Conservation (phyloP, 2,888 invertebrate genomes). For the Sinhomidia bicolor region DNA sequence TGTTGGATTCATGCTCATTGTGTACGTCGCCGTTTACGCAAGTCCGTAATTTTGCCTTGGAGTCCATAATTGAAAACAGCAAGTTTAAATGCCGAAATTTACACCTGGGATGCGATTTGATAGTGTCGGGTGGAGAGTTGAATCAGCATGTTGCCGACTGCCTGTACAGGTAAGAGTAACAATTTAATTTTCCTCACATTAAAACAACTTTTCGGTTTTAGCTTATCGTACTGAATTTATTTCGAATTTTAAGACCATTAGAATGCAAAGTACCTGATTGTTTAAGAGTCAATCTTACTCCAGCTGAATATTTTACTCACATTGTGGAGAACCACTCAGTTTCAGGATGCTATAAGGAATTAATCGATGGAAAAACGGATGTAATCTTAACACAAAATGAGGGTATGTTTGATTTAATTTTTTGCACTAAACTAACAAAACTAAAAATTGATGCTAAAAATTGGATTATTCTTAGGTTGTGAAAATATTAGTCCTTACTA, state of each 20-base stretch:
- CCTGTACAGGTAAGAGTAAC: slow-evolving; percentile 57
- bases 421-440: no score
- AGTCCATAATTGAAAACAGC: slow-evolving; percentile 64
- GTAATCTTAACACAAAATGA: slow-evolving; percentile 34
- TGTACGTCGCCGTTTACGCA: slow-evolving; percentile 63
- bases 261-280: slow-evolving; percentile 41
- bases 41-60: slow-evolving; percentile 68
- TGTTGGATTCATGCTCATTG: slow-evolving; percentile 55
- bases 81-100: slow-evolving; percentile 68
- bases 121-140: slow-evolving; percentile 41
- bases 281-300: slow-evolving; percentile 18
- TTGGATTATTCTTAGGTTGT: no score
- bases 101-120: slow-evolving; percentile 51
- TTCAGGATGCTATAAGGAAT: not conserved
- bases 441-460: no score
- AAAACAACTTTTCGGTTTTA: not conserved
- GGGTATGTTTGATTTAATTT: slow-evolving; percentile 1
- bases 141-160: slow-evolving; percentile 63
- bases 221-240: not conserved
- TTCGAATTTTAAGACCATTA: slow-evolving; percentile 31
- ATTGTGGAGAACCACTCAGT: slow-evolving; percentile 23
- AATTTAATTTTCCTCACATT: not conserved
- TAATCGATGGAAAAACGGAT: slow-evolving; percentile 1
- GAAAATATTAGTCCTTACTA: slow-evolving; percentile 26
- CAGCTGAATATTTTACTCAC: slow-evolving; percentile 42